Conservation (phyloP, 2,113 vertebrate species). For the Clarias macrocephalus region DNA sequence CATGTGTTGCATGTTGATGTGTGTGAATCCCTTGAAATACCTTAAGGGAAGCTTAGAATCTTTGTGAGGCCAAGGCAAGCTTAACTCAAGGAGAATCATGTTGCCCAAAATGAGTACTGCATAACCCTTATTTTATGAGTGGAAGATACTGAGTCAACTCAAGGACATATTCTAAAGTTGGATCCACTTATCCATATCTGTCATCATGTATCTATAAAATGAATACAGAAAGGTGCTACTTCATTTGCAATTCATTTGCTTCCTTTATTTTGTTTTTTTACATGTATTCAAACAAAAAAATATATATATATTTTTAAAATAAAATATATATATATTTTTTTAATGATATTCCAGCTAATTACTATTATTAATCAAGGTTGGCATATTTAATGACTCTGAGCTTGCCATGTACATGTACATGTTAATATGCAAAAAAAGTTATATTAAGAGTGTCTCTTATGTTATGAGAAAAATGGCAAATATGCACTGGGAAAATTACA, state of each 20-base stretch:
- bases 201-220: neutral
- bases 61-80: neutral
- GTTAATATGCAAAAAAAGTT: neutral
- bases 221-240: neutral
- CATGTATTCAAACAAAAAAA: neutral
- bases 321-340: too few species aligned
- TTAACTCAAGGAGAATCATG: neutral
- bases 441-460: neutral
- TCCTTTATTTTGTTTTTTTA: neutral
- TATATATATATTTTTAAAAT: too few species aligned
- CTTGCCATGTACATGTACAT: neutral
- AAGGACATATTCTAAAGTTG: neutral
- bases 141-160: neutral
- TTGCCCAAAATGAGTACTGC: neutral
- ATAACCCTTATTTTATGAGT: neutral
- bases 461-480: neutral
- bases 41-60: neutral
- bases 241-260: neutral
- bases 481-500: neutral
- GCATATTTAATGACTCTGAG: neutral
- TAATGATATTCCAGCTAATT: too few species aligned
- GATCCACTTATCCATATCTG: neutral
- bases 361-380: neutral
- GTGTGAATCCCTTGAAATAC: neutral
- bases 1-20: slow-evolving; percentile 5